Conservation (phyloP, 1,140 invertebrate genomes). For the Samia ricini region DNA sequence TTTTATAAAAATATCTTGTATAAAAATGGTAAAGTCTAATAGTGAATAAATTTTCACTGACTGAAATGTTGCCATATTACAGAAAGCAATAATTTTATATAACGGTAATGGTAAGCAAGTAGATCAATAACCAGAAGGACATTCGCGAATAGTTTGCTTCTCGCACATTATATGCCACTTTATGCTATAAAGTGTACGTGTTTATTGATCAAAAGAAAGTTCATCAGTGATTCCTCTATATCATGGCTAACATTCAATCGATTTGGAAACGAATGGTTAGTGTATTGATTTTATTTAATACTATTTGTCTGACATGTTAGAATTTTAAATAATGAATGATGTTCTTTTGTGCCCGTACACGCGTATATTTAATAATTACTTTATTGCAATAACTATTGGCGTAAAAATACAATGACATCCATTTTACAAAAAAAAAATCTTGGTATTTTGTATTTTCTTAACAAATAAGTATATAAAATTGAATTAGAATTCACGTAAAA, state of each 20-base stretch:
- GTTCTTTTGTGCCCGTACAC: too few species aligned
- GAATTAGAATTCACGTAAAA: too few species aligned
- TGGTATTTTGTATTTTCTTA: too few species aligned
- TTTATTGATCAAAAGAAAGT: not conserved
- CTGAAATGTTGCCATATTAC: not conserved
- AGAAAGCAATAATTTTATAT: not conserved
- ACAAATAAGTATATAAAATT: too few species aligned
- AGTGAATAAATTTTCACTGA: not conserved
- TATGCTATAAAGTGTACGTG: not conserved
- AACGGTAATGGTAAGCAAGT: not conserved
- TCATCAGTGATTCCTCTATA: not conserved
- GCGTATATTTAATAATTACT: too few species aligned
- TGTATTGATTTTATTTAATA: slow-evolving; percentile 17
- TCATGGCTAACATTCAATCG: slow-evolving; percentile 58
- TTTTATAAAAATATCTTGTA: not conserved
- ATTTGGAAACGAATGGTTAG: slow-evolving; percentile 60
- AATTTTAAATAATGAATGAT: too few species aligned
- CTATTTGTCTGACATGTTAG: too few species aligned
- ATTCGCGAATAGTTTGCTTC: not conserved
- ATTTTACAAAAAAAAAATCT: too few species aligned
- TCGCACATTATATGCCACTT: not conserved
- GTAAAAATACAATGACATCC: too few species aligned
- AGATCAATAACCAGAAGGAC: not conserved
- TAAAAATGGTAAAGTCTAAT: not conserved
- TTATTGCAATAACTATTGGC: too few species aligned